A percentile compares a stretch with the other conserved stretches of the same genome.
These are phyloP conservation scores for Semaprochilodus insignis DNA, from an alignment of 2,797 vertebrate genomes.

Conservation along the genomic window DNA sequence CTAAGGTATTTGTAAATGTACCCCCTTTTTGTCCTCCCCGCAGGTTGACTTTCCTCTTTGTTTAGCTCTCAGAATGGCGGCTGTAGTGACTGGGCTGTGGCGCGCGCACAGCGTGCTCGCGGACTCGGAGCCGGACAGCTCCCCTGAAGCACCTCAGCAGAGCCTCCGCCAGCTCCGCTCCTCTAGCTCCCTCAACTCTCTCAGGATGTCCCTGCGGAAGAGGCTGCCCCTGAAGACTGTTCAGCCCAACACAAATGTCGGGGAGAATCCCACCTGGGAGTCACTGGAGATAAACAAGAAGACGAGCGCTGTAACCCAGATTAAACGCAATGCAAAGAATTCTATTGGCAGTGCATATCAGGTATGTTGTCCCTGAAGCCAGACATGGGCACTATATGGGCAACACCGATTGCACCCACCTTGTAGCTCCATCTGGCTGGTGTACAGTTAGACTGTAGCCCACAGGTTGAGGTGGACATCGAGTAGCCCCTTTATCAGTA, in stretches of 20 bases:
- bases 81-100: constrained; percentile 81
- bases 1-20: no score
- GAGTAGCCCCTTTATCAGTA: not conserved
- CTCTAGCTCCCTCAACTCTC: constrained; percentile 80
- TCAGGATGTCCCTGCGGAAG: constrained; percentile 87
- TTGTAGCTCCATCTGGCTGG: not conserved
- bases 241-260: constrained; percentile 78
- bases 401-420: not conserved
- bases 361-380: constrained; percentile 69
- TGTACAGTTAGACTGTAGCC: not conserved
- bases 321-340: constrained; percentile 83
- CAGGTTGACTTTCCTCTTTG: not conserved
- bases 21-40: not conserved
- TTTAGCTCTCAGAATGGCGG: constrained; percentile 49
- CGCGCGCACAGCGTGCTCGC: constrained; percentile 81
- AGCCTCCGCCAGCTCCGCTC: constrained; percentile 76
- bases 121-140: constrained; percentile 78
- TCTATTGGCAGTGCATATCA: constrained; percentile 85
- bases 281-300: constrained; percentile 74
- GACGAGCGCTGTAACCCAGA: constrained; percentile 73
- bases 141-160: constrained; percentile 73
- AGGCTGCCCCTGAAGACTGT: constrained; percentile 83
- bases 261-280: constrained; percentile 79
- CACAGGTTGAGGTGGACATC: no score
- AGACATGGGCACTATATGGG: not conserved